Conservation (phyloP, 2,797 vertebrate genomes). For the Vultur gryphus region DNA sequence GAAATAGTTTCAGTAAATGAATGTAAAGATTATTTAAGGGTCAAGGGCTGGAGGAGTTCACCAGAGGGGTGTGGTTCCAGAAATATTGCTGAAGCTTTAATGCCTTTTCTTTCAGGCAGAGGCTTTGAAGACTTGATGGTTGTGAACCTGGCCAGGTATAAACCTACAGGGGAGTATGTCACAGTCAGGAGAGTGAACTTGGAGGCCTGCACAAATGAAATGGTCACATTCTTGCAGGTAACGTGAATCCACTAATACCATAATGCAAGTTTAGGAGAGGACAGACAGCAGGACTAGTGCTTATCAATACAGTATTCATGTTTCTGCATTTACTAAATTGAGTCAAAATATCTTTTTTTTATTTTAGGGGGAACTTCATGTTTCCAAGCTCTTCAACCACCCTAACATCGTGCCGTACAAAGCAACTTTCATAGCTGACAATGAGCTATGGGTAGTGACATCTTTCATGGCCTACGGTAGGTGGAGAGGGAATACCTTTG, state of each 20-base stretch:
- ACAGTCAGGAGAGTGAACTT: conserved; percentile 91
- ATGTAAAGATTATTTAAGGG: neutral
- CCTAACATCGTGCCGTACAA: conserved; percentile 93
- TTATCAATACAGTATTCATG: neutral
- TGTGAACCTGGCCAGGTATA: conserved; percentile 91
- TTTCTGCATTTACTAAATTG: neutral
- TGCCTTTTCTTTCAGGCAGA: conserved; percentile 77
- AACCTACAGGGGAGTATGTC: conserved; percentile 87
- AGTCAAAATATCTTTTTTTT: neutral
- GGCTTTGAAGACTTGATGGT: conserved; percentile 94
- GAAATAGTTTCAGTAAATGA: neutral
- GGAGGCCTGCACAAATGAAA: conserved; percentile 95
- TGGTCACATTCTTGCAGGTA: conserved; percentile 96
- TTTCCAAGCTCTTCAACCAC: conserved; percentile 95
- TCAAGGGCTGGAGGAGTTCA: neutral
- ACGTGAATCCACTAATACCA: neutral
- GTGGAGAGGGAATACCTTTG: neutral
- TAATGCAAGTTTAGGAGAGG: neutral
- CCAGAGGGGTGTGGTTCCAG: neutral
- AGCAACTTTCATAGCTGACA: conserved; percentile 94
- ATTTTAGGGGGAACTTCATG: conserved; percentile 90
- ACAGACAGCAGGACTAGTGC: neutral
- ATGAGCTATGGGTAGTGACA: conserved; percentile 96
- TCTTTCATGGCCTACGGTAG: conserved; percentile 98
- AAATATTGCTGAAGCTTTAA: neutral